phyloP scores from a whole-genome alignment of 92 coral and sea anemone species.

The Parazoanthus atlanticus region DNA sequence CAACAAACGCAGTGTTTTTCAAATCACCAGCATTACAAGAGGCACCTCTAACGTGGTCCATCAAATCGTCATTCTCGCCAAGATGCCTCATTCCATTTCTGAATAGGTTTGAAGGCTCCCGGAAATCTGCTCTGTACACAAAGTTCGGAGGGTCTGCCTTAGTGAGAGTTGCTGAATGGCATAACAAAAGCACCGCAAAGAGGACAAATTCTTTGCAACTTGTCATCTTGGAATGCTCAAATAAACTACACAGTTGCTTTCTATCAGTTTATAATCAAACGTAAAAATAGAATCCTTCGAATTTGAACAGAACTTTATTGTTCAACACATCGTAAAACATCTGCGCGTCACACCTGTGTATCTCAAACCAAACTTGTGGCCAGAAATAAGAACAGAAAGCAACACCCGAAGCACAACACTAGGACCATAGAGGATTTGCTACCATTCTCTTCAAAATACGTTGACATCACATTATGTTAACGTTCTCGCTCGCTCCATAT shows the following conservation, averaged over 20 bases:
- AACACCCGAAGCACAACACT: not conserved
- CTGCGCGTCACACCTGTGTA: not conserved
- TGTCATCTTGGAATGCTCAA: not conserved
- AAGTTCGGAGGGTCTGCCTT: not conserved
- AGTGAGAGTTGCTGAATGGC: not conserved
- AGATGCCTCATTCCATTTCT: not conserved
- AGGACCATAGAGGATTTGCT: no score
- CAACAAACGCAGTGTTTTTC: not conserved
- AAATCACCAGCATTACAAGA: not conserved
- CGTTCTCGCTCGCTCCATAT: not conserved
- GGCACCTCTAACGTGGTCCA: not conserved
- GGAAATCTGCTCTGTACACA: slow-evolving; percentile 2
- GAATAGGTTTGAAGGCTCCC: not conserved
- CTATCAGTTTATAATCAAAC: not conserved
- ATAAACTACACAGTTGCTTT: not conserved
- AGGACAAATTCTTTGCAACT: not conserved
- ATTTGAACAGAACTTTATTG: not conserved
- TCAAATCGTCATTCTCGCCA: not conserved
- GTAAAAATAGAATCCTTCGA: not conserved
- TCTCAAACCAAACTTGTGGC: not conserved
- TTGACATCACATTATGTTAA: not conserved
- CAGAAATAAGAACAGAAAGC: not conserved
- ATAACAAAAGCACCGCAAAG: not conserved
- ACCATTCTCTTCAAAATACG: no score
- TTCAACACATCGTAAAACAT: not conserved